Base-by-base conservation (phyloP, 2,797 vertebrate species). In the Uromys caudimaculatus region DNA sequence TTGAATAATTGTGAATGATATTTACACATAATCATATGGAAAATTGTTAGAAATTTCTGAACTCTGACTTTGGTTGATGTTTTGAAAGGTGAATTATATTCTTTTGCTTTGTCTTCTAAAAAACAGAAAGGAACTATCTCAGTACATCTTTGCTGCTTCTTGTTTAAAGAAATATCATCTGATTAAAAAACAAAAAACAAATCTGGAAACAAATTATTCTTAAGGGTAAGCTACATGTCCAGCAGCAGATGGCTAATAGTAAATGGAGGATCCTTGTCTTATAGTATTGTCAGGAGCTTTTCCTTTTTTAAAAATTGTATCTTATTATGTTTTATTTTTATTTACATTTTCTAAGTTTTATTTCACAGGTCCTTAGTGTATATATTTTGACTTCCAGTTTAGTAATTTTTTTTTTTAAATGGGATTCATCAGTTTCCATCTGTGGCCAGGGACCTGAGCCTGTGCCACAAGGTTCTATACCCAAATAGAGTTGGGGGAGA, bases 21-120 rank as follows among this genome's bases (percentile, higher is more conserved):
- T 73, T 62, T 90, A n/a, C 24, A 90, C 1, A 69, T 54, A 94
- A 76, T n/a, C 29, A 54, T 81, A 93, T 77, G 44, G 14, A 79
- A 32, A 88, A 92, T 64, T 91, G 58, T 90, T 90, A 73, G 85
- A 82, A 14, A 94, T 90, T 93, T 35, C 84, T 29, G 93, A 24
- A 6, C 44, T 44, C 44, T 78, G 52, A 62, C 21, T 75, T 64
- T n/a, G 67, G 16, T 73, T 87, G 62, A 89, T 62, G 62, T 86
- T 97, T 38, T 78, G 82, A 89, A 69, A 82, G 19, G n/a, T 79
- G 27, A 79, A 32, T 54, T n/a, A 89, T n/a, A n/a, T 71, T 24
- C 12, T 88, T 38, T 81, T 83, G 2, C 71, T 73, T 82, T 90
- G 14, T 79, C 75, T 89, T 90, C 47, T 62, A 35, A 75, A 89